These are phyloP conservation scores for Sturnira hondurensis DNA, from an alignment of 2,113 vertebrate species.

Conservation along the genomic window DNA sequence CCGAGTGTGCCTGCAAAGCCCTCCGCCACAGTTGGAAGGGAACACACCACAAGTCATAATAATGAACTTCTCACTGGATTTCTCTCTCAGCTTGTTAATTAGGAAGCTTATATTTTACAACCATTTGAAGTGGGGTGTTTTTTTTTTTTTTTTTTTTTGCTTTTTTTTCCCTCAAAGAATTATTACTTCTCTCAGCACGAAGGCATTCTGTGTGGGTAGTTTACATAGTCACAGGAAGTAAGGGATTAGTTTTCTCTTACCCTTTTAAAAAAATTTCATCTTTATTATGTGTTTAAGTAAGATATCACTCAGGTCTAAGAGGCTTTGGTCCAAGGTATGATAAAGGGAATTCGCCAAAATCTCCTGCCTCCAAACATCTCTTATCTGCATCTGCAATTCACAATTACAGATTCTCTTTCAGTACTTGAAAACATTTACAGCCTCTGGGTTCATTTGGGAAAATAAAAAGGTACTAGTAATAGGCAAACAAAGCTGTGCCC, in stretches of 20 bases:
- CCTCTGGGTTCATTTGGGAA: not conserved
- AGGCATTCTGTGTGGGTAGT: not conserved
- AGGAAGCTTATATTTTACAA: conserved; percentile 48
- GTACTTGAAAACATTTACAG: not conserved
- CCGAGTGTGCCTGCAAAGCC: not conserved
- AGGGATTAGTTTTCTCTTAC: conserved; percentile 28
- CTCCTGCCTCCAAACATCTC: not conserved
- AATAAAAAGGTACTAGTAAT: not conserved
- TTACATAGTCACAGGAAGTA: conserved; percentile 29
- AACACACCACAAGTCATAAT: not conserved
- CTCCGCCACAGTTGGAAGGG: not conserved
- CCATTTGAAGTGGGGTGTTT: conserved; percentile 37
- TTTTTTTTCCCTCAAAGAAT: conserved; percentile 8
- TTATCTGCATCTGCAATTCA: not conserved
- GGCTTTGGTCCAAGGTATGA: not conserved
- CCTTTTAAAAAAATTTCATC: no score
- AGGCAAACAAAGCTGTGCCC: not conserved
- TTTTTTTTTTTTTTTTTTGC: not conserved
- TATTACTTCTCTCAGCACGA: conserved; percentile 49
- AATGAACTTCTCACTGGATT: not conserved
- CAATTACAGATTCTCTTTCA: not conserved
- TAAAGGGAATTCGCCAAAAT: not conserved
- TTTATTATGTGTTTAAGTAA: not conserved
- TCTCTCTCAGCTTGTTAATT: conserved; percentile 42
- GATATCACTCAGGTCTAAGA: not conserved